phyloP scores from a whole-genome alignment of 2,888 invertebrate genomes.

The Agriotes lineatus region DNA sequence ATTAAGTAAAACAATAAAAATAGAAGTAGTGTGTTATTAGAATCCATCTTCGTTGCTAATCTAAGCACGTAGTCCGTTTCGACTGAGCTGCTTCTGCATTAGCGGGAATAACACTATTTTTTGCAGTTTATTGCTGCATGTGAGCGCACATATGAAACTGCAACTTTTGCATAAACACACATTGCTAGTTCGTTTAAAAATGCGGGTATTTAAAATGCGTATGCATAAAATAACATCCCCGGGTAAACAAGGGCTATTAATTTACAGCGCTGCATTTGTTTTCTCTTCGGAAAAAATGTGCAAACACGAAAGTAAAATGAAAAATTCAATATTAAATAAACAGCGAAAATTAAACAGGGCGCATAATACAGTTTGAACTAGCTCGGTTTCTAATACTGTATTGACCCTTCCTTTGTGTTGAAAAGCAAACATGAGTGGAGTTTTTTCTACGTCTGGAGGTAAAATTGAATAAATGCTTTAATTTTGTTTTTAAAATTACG shows the following conservation, averaged over 20 bases:
- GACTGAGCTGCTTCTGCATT: too few relatives aligned
- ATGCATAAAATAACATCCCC: slow-evolving; percentile 20
- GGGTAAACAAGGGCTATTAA: slow-evolving; percentile 10
- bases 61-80: too few relatives aligned
- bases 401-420: not conserved
- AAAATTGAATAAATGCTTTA: too few relatives aligned
- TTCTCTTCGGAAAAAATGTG: not conserved
- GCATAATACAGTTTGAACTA: slow-evolving; percentile 1
- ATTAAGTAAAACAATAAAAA: too few relatives aligned
- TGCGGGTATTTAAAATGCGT: slow-evolving; percentile 22
- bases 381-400: not conserved
- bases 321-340: not conserved
- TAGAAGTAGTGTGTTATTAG: too few relatives aligned
- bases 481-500: too few relatives aligned
- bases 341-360: not conserved
- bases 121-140: slow-evolving; percentile 1
- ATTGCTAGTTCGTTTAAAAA: slow-evolving; percentile 19
- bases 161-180: slow-evolving; percentile 12
- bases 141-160: slow-evolving; percentile 5
- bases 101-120: not conserved
- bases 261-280: slow-evolving; percentile 18
- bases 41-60: too few relatives aligned
- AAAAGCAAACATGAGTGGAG: not conserved
- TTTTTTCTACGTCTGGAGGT: too few relatives aligned
- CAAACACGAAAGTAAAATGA: not conserved